These are phyloP conservation scores for Drosophila kambysellisi DNA, from an alignment of 2,888 invertebrate species.

Conservation along the genomic window DNA sequence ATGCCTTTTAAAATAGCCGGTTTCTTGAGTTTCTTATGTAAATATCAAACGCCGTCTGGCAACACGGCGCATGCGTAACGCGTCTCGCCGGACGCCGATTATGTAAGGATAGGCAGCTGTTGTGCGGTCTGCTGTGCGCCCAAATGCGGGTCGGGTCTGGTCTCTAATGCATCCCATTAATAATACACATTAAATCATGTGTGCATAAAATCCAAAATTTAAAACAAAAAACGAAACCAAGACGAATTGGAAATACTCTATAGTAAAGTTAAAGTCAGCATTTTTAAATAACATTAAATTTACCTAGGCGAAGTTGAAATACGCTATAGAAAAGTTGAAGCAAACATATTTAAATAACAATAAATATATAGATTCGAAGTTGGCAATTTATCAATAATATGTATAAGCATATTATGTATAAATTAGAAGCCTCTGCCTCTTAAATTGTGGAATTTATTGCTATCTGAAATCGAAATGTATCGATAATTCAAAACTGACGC, in stretches of 20 bases:
- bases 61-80: slow-evolving; percentile 62
- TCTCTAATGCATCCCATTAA: slow-evolving; percentile 46
- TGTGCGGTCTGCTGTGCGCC: slow-evolving; percentile 9
- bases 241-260: background rate
- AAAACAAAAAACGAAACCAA: background rate
- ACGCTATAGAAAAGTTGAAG: too few relatives aligned
- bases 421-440: too few relatives aligned
- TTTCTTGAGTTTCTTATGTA: slow-evolving; percentile 56
- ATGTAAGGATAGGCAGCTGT: slow-evolving; percentile 40
- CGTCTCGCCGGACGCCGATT: slow-evolving; percentile 30
- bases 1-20: slow-evolving; percentile 44
- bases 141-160: slow-evolving; percentile 22
- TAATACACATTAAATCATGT: slow-evolving; percentile 36
- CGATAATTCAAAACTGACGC: too few relatives aligned
- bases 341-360: background rate
- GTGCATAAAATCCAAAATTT: slow-evolving; percentile 23
- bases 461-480: too few relatives aligned
- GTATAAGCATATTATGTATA: too few relatives aligned
- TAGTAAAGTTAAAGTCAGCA: background rate
- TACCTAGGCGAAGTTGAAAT: background rate
- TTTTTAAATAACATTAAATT: background rate
- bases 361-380: too few relatives aligned
- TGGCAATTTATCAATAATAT: too few relatives aligned
- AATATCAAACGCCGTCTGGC: slow-evolving; percentile 40
- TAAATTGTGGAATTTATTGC: too few relatives aligned